phyloP scores from a whole-genome alignment of 2,797 vertebrate species.

The Darevskia nairensis region DNA sequence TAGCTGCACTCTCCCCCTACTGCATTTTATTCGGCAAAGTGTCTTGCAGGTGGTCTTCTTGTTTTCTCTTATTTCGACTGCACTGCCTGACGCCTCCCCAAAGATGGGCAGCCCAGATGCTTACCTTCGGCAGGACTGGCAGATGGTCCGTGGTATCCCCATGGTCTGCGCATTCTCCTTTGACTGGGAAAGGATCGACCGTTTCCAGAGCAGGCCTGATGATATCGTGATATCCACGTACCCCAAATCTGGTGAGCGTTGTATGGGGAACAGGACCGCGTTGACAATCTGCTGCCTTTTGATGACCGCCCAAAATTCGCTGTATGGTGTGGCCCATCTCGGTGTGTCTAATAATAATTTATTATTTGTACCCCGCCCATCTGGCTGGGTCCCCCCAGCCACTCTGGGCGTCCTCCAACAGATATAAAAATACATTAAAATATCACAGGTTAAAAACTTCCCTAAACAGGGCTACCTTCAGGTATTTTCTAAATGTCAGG shows the following conservation, averaged over 20 bases:
- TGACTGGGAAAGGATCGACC: conserved; percentile 71
- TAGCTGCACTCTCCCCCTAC: too few species aligned
- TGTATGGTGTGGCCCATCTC: not conserved
- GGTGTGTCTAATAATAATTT: too few species aligned
- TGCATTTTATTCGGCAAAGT: too few species aligned
- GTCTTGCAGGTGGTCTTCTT: not conserved
- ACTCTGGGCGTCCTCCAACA: too few species aligned
- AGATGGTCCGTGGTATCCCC: conserved; percentile 61
- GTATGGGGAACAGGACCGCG: not conserved
- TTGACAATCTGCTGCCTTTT: too few species aligned
- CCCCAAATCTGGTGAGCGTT: conserved; percentile 79
- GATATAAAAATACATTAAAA: too few species aligned
- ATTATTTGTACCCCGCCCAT: too few species aligned
- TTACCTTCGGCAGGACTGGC: conserved; percentile 59
- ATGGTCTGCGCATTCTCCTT: conserved; percentile 60
- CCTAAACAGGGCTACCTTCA: too few species aligned
- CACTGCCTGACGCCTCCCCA: not conserved
- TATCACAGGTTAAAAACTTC: too few species aligned
- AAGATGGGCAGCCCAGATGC: conserved; percentile 40
- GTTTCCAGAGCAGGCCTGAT: conserved; percentile 70
- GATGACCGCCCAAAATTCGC: not conserved
- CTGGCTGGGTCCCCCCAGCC: too few species aligned
- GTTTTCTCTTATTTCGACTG: conserved; percentile 30
- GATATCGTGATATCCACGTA: conserved; percentile 75
- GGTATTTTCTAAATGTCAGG: too few species aligned